These are phyloP conservation scores for Trogon surrucura DNA, from an alignment of 2,113 vertebrate species.

Conservation along the genomic window DNA sequence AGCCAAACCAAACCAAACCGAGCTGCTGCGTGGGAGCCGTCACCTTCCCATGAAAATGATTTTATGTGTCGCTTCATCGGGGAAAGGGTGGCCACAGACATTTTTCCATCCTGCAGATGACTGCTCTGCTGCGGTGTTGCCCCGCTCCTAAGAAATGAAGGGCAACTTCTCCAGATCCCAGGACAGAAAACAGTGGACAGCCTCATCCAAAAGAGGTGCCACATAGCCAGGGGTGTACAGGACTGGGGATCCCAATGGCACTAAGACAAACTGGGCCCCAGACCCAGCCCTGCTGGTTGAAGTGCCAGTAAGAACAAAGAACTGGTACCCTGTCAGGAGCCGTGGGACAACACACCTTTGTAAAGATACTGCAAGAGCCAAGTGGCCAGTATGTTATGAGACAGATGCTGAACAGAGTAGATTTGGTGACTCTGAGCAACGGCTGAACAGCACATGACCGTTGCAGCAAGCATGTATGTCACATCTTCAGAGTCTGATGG, in stretches of 20 bases:
- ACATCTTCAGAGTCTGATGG: neutral
- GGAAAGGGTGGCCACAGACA: neutral
- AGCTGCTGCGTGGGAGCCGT: neutral
- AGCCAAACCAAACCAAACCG: neutral
- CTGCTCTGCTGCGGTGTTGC: neutral
- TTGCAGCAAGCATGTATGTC: fast-evolving
- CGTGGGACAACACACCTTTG: neutral
- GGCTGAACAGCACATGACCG: neutral
- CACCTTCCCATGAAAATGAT: neutral
- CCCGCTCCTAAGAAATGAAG: neutral
- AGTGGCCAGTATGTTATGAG: neutral
- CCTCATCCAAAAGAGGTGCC: neutral
- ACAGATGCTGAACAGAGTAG: neutral
- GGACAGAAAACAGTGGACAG: neutral
- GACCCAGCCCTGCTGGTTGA: neutral
- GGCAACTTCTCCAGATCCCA: neutral
- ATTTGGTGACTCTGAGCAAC: neutral
- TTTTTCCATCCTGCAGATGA: neutral
- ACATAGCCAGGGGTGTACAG: neutral
- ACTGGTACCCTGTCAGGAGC: neutral
- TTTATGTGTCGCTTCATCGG: neutral
- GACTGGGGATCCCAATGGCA: neutral
- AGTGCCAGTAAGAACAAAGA: neutral
- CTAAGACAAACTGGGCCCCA: neutral
- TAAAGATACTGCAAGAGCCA: neutral